These are phyloP conservation scores for Isoperla grammatica DNA, from an alignment of 2,888 invertebrate species.

Conservation along the genomic window DNA sequence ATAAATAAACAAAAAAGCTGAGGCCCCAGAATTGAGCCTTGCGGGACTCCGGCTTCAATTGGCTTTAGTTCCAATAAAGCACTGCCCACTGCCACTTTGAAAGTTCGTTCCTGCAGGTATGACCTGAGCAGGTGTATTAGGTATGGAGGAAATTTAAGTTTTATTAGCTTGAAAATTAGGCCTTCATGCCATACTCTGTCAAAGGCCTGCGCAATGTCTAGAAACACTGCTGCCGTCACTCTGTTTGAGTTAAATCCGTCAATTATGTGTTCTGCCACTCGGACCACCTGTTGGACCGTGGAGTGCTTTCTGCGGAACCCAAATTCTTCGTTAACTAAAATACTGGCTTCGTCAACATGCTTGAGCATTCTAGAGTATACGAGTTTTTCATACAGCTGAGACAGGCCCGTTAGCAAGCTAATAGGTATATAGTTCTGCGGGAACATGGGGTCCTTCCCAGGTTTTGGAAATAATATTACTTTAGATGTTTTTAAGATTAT, in stretches of 20 bases:
- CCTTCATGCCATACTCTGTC: conserved; percentile 4
- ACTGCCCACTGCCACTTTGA: too few relatives aligned
- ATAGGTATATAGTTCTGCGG: conserved; percentile 34
- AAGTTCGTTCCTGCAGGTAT: too few relatives aligned
- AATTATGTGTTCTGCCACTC: not conserved
- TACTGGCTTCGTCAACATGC: conserved; percentile 23
- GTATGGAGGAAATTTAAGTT: conserved; percentile 9
- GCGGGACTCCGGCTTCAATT: not conserved
- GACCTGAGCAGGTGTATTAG: too few relatives aligned
- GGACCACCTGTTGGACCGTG: not conserved
- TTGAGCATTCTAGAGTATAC: conserved; percentile 27
- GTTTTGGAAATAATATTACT: conserved; percentile 33
- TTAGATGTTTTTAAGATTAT: conserved; percentile 32
- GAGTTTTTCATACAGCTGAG: conserved; percentile 34
- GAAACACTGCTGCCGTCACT: not conserved
- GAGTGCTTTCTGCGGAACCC: not conserved
- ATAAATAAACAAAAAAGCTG: not conserved
- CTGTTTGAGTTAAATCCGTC: too few relatives aligned
- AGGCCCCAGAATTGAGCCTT: conserved; percentile 4
- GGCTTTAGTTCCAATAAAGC: not conserved
- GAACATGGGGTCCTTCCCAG: conserved; percentile 29
- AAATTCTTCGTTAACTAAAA: not conserved
- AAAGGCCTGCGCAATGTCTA: conserved; percentile 9
- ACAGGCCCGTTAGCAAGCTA: conserved; percentile 31
- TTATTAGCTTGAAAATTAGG: not conserved